phyloP scores from a whole-genome alignment of 2,888 invertebrate species.

The Hipparchia semele region DNA sequence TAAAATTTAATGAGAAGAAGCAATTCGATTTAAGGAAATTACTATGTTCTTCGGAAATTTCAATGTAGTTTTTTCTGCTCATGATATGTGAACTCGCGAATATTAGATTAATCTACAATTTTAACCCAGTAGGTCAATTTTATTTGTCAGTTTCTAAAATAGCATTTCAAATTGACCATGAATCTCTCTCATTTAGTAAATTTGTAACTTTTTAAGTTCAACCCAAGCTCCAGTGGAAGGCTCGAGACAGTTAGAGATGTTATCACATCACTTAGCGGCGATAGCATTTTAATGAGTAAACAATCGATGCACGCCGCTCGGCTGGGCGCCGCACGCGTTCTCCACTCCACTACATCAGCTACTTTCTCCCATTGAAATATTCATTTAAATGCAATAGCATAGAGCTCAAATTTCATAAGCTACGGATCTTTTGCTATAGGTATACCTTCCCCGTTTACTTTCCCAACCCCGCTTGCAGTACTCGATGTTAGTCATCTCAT shows the following conservation, averaged over 20 bases:
- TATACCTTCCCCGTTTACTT: conserved; percentile 42
- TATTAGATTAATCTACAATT: no score
- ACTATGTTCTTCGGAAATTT: no score
- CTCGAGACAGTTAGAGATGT: conserved; percentile 76
- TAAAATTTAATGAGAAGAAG: no score
- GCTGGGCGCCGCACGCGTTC: conserved; percentile 72
- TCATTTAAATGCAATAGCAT: neutral
- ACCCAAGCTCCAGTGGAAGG: conserved; percentile 35
- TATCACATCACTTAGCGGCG: conserved; percentile 72
- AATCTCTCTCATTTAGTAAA: conserved; percentile 6
- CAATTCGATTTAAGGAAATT: no score
- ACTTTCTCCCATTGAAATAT: conserved; percentile 1
- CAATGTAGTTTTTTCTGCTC: no score
- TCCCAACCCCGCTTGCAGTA: conserved; percentile 44
- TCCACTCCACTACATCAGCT: conserved; percentile 29
- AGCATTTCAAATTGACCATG: conserved; percentile 15
- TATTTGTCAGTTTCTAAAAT: conserved; percentile 7
- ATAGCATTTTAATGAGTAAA: conserved; percentile 83
- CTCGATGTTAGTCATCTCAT: conserved; percentile 41
- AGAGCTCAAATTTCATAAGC: conserved; percentile 13
- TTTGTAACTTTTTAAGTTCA: conserved; percentile 26
- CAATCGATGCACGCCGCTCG: conserved; percentile 81
- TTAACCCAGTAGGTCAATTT: no score
- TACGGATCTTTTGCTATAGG: neutral
- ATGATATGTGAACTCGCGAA: no score